Conservation (phyloP, 1,140 invertebrate genomes). For the Conus ventricosus region DNA sequence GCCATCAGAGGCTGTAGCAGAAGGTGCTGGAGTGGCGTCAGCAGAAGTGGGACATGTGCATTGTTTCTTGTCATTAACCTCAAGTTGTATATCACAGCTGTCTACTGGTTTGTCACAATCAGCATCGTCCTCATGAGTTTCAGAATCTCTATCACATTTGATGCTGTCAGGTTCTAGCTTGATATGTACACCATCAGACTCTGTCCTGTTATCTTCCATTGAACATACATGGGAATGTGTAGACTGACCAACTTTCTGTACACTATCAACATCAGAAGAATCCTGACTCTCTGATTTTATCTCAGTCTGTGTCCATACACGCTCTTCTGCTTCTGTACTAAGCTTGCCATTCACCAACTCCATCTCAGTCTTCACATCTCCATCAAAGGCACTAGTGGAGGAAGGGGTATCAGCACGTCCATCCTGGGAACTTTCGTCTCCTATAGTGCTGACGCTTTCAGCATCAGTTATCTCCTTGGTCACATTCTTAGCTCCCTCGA, state of each 20-base stretch:
- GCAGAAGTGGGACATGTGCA: neutral
- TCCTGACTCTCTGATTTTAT: neutral
- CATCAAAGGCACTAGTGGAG: neutral
- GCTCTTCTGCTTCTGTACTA: neutral
- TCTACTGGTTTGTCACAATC: neutral
- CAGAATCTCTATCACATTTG: neutral
- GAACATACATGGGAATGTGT: neutral
- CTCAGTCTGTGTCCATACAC: neutral
- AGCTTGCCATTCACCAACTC: neutral
- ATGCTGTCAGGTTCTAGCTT: neutral
- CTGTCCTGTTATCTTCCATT: neutral
- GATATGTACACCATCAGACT: neutral
- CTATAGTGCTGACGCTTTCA: slow-evolving; percentile 18
- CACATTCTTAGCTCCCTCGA: neutral
- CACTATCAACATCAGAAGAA: neutral
- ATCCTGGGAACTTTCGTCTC: slow-evolving; percentile 19
- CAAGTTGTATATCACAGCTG: neutral
- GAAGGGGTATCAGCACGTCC: neutral
- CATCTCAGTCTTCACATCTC: neutral
- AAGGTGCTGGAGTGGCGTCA: neutral
- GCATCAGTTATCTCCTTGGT: neutral
- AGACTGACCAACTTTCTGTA: neutral
- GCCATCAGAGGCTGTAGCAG: neutral
- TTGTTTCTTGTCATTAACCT: neutral
- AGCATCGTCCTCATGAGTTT: neutral